Conservation (phyloP, 2,113 vertebrate species). For the human (Homo sapiens) region GRCh38 chr15:77732501-77733000, state of each 20-base stretch:
- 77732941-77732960: neutral
- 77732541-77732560: neutral
- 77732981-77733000: neutral
- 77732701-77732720: neutral
- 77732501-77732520: no score
- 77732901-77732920: accelerated
- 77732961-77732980: neutral
- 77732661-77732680: neutral
- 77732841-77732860: neutral
- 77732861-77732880: neutral
- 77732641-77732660: neutral
- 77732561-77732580: neutral
- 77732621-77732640: accelerated
- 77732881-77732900: neutral
- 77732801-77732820: neutral
- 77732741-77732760: neutral
- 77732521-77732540: neutral
- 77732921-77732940: neutral
- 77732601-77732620: neutral
- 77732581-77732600: neutral
- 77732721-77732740: neutral
- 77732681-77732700: neutral
- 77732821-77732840: neutral
- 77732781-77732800: neutral
- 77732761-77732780: neutral